A percentile compares a stretch with the other conserved stretches of the same genome.
phyloP scores from a whole-genome alignment of 2,888 invertebrate genomes.

The Trachelus stipa region DNA sequence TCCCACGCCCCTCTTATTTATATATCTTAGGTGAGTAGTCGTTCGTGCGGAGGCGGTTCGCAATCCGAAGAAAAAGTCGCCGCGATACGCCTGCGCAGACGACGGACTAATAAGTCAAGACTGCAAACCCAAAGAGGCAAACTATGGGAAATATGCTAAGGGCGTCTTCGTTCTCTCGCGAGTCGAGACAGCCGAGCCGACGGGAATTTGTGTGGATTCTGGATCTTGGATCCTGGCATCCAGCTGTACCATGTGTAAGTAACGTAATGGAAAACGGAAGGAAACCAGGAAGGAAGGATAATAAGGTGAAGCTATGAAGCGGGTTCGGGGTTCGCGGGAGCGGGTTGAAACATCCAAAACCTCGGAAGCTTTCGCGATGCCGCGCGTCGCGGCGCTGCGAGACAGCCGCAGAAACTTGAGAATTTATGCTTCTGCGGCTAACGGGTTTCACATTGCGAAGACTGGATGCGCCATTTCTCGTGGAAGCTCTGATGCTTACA shows the following conservation, averaged over 20 bases:
- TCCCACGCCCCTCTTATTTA: background rate
- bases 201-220: background rate
- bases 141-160: constrained; percentile 9
- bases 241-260: constrained; percentile 37
- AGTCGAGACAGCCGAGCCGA: background rate
- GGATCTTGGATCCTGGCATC: constrained; percentile 1
- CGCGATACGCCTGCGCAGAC: background rate
- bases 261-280: constrained; percentile 49
- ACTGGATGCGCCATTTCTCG: background rate
- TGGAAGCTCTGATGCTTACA: background rate
- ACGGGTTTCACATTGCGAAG: constrained; percentile 1
- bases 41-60: background rate
- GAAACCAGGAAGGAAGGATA: constrained; percentile 35
- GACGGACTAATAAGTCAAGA: background rate
- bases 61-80: background rate
- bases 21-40: background rate
- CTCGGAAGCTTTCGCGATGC: background rate
- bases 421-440: constrained; percentile 47
- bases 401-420: constrained; percentile 58
- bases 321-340: constrained; percentile 7
- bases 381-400: constrained; percentile 17
- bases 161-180: background rate
- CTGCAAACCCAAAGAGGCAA: background rate
- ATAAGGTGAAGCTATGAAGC: constrained; percentile 21
- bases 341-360: background rate